phyloP scores from a whole-genome alignment of 2,797 vertebrate genomes.

The Amblyopsis hoosieri region DNA sequence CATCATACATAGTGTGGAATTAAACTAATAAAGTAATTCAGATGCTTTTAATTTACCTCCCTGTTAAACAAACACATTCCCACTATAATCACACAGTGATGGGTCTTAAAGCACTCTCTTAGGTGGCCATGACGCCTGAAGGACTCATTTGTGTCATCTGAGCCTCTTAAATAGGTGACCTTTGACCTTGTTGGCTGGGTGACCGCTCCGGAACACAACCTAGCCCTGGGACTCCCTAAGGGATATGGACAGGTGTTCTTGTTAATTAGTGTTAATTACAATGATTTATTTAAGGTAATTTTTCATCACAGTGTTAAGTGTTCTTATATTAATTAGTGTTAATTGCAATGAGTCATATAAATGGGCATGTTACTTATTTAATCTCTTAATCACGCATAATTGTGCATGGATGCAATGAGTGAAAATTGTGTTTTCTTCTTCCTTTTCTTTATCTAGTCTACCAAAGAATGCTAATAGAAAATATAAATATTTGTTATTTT shows the following conservation, averaged over 20 bases:
- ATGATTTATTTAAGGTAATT: conserved; percentile 52
- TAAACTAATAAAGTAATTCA: neutral
- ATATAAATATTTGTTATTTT: conserved; percentile 19
- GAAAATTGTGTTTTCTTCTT: neutral
- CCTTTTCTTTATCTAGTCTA: neutral
- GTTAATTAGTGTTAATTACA: conserved; percentile 60
- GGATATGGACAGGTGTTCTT: conserved; percentile 44
- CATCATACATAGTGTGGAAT: no score
- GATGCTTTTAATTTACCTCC: neutral
- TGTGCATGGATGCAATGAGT: neutral
- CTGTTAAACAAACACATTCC: conserved; percentile 19
- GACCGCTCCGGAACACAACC: conserved; percentile 59
- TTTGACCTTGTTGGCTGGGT: conserved; percentile 68
- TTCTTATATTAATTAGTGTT: neutral
- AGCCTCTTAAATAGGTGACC: conserved; percentile 64
- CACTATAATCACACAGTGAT: conserved; percentile 32
- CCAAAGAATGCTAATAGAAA: neutral
- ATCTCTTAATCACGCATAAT: conserved; percentile 25
- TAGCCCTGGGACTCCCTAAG: conserved; percentile 36
- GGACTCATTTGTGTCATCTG: conserved; percentile 67
- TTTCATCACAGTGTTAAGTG: conserved; percentile 28
- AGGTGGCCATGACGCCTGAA: conserved; percentile 49
- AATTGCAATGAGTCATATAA: conserved; percentile 13
- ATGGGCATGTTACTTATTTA: conserved; percentile 19
- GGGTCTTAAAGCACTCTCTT: conserved; percentile 23